Evolutionary conservation across 2,113 vertebrate species (phyloP).

Genomic region (Eleginops maclovinus): DNA sequence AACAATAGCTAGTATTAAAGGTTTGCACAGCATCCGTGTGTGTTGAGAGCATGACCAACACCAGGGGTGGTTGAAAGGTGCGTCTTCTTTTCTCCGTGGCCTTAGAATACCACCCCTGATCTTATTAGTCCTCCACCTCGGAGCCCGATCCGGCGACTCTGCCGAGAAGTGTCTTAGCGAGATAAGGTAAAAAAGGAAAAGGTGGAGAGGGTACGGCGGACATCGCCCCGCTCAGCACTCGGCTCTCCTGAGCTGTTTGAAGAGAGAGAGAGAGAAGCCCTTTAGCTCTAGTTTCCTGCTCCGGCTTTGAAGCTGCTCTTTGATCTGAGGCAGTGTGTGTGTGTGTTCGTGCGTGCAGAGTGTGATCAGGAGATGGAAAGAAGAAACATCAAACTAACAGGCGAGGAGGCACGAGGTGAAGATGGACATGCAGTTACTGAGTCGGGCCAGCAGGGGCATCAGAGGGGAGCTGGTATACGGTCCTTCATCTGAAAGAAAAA

Average conservation of each 20-base stretch:
- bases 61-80: slow-evolving; percentile 63
- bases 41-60: slow-evolving; percentile 58
- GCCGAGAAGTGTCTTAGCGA: slow-evolving; percentile 43
- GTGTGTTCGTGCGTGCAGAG: slow-evolving; percentile 63
- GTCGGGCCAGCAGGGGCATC: slow-evolving; percentile 58
- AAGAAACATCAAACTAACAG: slow-evolving; percentile 65
- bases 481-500: too few relatives aligned
- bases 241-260: slow-evolving; percentile 65
- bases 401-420: slow-evolving; percentile 58
- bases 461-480: background rate
- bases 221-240: slow-evolving; percentile 38
- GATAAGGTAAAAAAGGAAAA: slow-evolving; percentile 48
- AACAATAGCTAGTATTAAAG: slow-evolving; percentile 62
- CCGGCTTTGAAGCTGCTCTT: slow-evolving; percentile 84
- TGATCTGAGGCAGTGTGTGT: slow-evolving; percentile 79
- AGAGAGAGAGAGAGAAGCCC: slow-evolving; percentile 70
- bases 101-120: slow-evolving; percentile 69
- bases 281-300: slow-evolving; percentile 81
- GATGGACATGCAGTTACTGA: slow-evolving; percentile 61
- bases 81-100: slow-evolving; percentile 77
- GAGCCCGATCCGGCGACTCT: slow-evolving; percentile 27
- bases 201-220: slow-evolving; percentile 58
- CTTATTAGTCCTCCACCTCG: slow-evolving; percentile 41
- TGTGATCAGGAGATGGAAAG: slow-evolving; percentile 77
- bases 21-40: slow-evolving; percentile 63